These are phyloP conservation scores for Lerista edwardsae DNA, from an alignment of 2,797 vertebrate species.

Conservation along the genomic window DNA sequence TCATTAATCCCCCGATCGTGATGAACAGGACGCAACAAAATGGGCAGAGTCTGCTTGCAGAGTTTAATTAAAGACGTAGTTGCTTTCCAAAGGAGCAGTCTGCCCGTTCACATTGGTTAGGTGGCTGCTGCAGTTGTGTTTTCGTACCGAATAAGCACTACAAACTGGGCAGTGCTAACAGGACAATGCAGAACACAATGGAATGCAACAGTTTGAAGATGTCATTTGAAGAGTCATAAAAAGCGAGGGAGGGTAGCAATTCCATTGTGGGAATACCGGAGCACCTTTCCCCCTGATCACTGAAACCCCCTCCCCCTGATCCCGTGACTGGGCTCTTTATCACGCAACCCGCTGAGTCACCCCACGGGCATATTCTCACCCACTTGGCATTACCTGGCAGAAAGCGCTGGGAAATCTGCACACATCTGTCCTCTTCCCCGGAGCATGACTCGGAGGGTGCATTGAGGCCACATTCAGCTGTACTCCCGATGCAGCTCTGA, in stretches of 20 bases:
- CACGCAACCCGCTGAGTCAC: not conserved
- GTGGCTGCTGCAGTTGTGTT: not conserved
- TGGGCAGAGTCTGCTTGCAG: not conserved
- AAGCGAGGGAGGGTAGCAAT: too few species aligned
- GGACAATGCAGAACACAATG: too few species aligned
- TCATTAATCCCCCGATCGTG: not conserved
- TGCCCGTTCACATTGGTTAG: not conserved
- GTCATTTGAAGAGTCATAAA: too few species aligned
- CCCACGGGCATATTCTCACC: too few species aligned
- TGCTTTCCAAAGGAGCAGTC: not conserved
- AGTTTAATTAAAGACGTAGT: not conserved
- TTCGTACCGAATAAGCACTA: too few species aligned
- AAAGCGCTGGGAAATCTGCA: constrained; percentile 28
- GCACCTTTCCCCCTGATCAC: not conserved
- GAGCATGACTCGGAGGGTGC: not conserved
- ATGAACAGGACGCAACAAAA: not conserved
- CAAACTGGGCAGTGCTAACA: too few species aligned
- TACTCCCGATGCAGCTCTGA: constrained; percentile 1
- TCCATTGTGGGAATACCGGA: too few species aligned
- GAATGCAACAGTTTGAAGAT: too few species aligned
- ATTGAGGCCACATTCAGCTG: not conserved
- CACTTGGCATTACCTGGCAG: constrained; percentile 11
- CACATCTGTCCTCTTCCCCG: not conserved
- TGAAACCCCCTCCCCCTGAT: not conserved
- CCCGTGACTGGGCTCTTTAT: not conserved